These are phyloP conservation scores for Punctoribates punctum DNA, from an alignment of 2,888 invertebrate species.

Conservation along the genomic window DNA sequence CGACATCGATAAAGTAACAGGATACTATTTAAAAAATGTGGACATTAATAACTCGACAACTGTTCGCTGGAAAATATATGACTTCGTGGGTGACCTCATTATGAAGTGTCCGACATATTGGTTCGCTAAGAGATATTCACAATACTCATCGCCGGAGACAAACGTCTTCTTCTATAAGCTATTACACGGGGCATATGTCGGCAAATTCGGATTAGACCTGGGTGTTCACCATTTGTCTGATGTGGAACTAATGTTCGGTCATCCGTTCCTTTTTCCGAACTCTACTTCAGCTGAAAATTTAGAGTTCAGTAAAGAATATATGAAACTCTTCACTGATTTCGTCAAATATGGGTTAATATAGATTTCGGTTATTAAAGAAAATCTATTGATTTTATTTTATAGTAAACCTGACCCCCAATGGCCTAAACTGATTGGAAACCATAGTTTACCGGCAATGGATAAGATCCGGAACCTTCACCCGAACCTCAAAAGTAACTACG, in stretches of 20 bases:
- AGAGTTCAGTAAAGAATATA: conserved; percentile 3
- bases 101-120: conserved; percentile 30
- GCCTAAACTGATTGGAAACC: no score
- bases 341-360: conserved; percentile 36
- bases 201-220: not conserved
- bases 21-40: not conserved
- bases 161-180: not conserved
- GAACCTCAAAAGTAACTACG: no score
- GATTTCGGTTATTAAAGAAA: not conserved
- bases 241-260: not conserved
- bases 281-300: not conserved
- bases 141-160: not conserved
- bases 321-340: conserved; percentile 38
- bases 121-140: conserved; percentile 24
- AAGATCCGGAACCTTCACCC: no score
- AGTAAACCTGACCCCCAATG: no score
- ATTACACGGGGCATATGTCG: not conserved
- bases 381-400: no score
- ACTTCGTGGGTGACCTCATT: not conserved
- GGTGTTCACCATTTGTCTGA: not conserved
- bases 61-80: not conserved
- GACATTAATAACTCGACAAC: not conserved
- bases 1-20: not conserved
- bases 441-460: no score
- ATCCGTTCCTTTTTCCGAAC: not conserved